A percentile compares a stretch with the other conserved stretches of the same genome.
Conservation (phyloP, 2,797 vertebrate genomes). For the Anas georgica region DNA sequence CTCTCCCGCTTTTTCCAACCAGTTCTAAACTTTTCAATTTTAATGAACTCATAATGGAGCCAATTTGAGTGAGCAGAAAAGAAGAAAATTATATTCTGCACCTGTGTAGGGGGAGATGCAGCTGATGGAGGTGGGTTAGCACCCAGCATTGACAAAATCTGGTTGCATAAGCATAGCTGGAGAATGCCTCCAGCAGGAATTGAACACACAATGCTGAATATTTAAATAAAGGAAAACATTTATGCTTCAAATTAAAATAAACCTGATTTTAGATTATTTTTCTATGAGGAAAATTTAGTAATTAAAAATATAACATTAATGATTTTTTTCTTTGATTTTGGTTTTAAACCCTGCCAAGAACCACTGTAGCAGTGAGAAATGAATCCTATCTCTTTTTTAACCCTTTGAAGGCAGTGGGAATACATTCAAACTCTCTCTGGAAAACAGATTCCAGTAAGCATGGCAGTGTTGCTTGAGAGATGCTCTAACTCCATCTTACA, state of each 20-base stretch:
- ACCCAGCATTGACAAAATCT: neutral
- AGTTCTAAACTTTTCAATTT: neutral
- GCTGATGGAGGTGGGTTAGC: neutral
- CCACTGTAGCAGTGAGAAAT: neutral
- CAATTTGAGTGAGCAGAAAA: constrained; percentile 20
- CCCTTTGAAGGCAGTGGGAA: neutral
- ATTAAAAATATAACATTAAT: neutral
- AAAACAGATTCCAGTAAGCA: neutral
- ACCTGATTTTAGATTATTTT: neutral
- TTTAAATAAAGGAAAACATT: neutral
- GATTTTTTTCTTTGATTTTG: neutral
- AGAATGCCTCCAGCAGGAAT: neutral
- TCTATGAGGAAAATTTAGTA: neutral
- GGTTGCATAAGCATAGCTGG: neutral
- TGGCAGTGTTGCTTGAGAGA: neutral
- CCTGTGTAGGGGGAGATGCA: neutral
- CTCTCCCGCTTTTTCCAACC: constrained; percentile 5
- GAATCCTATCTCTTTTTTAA: neutral
- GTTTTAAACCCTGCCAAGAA: neutral
- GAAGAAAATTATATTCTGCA: neutral
- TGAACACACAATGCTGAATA: neutral
- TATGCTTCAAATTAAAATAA: neutral
- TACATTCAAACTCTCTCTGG: neutral
- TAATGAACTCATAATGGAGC: neutral
- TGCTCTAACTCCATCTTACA: neutral